Conservation (phyloP, 2,797 vertebrate species). For the Psittacula echo region DNA sequence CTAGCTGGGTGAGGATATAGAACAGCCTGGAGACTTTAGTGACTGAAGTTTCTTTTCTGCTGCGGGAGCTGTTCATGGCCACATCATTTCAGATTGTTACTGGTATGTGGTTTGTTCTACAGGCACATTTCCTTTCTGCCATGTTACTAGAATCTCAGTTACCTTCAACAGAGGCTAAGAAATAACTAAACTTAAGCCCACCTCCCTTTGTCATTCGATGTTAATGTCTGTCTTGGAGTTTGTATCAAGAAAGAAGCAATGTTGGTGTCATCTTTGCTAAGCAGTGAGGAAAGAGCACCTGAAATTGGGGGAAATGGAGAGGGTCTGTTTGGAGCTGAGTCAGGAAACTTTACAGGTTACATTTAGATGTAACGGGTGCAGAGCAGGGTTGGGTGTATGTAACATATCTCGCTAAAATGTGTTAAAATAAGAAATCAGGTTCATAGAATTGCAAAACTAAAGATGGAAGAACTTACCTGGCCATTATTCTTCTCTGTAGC, state of each 20-base stretch:
- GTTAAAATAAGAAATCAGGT: neutral
- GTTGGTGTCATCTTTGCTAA: neutral
- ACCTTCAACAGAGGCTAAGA: neutral
- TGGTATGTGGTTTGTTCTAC: neutral
- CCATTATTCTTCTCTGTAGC: neutral
- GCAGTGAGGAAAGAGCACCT: neutral
- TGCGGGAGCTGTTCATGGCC: neutral
- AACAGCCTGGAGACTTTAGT: neutral
- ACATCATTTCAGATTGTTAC: neutral
- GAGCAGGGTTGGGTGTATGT: neutral
- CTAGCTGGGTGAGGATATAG: neutral
- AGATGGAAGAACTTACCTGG: neutral
- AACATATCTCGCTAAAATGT: neutral
- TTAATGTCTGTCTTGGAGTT: neutral
- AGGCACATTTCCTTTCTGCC: neutral
- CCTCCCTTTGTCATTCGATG: rapidly evolving
- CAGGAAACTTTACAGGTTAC: neutral
- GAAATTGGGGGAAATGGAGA: neutral
- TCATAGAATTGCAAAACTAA: neutral
- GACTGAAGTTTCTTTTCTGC: neutral
- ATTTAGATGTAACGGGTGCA: neutral
- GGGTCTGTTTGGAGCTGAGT: neutral
- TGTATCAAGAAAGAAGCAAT: rapidly evolving
- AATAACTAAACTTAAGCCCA: neutral
- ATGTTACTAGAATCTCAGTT: neutral